These are phyloP conservation scores for Leptocoma aspasia DNA, from an alignment of 2,113 vertebrate genomes.

Conservation along the genomic window DNA sequence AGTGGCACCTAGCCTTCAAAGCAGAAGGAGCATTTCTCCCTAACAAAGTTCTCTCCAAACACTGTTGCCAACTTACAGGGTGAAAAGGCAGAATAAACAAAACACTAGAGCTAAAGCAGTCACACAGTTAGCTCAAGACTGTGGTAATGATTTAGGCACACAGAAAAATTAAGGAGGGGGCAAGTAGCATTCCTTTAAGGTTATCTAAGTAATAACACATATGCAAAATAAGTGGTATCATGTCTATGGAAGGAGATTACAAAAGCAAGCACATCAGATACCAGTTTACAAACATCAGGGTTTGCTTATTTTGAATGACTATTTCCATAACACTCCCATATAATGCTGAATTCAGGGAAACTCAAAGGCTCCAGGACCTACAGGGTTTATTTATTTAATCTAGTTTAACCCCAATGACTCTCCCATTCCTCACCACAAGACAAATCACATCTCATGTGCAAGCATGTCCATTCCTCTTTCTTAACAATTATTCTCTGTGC, in stretches of 20 bases:
- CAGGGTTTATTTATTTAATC: slow-evolving; percentile 18
- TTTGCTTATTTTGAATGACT: neutral
- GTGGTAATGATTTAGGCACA: neutral
- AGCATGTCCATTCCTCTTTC: neutral
- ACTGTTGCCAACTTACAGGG: neutral
- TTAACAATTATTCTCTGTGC: neutral
- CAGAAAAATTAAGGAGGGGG: neutral
- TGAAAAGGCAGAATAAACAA: neutral
- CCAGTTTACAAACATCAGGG: neutral
- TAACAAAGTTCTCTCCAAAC: neutral
- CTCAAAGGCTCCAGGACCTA: neutral
- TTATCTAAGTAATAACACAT: neutral
- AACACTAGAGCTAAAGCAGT: neutral
- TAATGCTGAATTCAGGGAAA: neutral
- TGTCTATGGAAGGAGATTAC: neutral
- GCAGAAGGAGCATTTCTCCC: neutral
- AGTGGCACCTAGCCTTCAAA: neutral
- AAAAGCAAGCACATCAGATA: neutral
- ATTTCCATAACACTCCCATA: neutral
- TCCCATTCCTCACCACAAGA: neutral
- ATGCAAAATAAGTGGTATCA: neutral
- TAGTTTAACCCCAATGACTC: neutral
- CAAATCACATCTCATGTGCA: neutral
- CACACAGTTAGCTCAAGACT: neutral
- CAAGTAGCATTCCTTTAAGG: neutral